Evolutionary conservation across 1,140 invertebrate species (phyloP).

Genomic region (Drosophila melanica): DNA sequence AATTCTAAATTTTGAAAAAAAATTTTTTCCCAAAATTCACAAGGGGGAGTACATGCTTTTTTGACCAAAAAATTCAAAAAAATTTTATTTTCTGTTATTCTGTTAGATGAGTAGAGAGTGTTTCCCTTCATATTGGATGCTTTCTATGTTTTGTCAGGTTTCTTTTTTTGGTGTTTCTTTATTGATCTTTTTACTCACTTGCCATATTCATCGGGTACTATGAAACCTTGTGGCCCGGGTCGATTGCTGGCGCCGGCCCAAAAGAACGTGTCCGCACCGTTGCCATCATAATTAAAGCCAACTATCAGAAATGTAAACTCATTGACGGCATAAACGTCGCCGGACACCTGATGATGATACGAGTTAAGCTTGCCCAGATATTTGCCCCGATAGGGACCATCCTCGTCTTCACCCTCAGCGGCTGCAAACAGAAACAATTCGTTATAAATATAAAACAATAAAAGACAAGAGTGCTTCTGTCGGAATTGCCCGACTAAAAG

Average conservation of each 20-base stretch:
- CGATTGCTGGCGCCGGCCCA: slow-evolving; percentile 95
- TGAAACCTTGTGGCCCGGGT: slow-evolving; percentile 95
- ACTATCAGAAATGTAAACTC: slow-evolving; percentile 92
- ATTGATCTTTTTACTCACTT: slow-evolving; percentile 87
- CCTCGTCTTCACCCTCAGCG: slow-evolving; percentile 84
- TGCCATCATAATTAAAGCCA: slow-evolving; percentile 95
- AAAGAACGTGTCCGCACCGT: slow-evolving; percentile 95
- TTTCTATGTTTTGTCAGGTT: too few species aligned
- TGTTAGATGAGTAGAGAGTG: not conserved
- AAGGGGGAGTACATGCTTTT: too few species aligned
- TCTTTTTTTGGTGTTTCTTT: too few species aligned
- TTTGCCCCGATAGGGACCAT: slow-evolving; percentile 91
- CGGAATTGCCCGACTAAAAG: too few species aligned
- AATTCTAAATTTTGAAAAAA: too few species aligned
- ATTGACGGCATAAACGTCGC: slow-evolving; percentile 95
- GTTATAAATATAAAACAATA: not conserved
- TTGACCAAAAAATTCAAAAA: too few species aligned
- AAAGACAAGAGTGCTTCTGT: not conserved
- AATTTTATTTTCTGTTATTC: too few species aligned
- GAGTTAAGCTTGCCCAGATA: slow-evolving; percentile 94
- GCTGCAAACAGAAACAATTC: slow-evolving; percentile 29
- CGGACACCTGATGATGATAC: slow-evolving; percentile 94
- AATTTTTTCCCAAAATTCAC: too few species aligned
- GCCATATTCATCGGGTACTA: slow-evolving; percentile 94
- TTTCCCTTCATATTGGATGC: too few species aligned